These are phyloP conservation scores for Heterochromis multidens DNA, from an alignment of 2,113 vertebrate genomes.

Conservation along the genomic window DNA sequence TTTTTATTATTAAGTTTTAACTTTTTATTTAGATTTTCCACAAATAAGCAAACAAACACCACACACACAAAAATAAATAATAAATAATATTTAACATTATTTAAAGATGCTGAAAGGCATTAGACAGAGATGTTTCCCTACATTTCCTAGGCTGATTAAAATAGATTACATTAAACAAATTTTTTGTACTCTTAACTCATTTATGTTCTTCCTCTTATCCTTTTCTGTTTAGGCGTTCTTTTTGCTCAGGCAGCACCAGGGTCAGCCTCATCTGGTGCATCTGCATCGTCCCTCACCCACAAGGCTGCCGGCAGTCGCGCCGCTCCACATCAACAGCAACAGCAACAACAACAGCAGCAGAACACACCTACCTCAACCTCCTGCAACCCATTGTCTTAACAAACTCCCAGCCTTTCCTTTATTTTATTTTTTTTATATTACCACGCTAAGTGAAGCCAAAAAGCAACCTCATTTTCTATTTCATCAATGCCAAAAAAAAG, in stretches of 20 bases:
- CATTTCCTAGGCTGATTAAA: background rate
- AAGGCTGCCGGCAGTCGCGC: slow-evolving; percentile 71
- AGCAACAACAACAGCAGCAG: slow-evolving; percentile 51
- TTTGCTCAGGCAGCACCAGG: slow-evolving; percentile 87
- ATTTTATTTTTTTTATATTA: slow-evolving; percentile 38
- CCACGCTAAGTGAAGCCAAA: slow-evolving; percentile 81
- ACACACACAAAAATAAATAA: too few species aligned
- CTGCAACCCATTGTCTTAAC: slow-evolving; percentile 77
- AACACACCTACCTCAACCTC: slow-evolving; percentile 81
- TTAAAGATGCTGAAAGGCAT: background rate
- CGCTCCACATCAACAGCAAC: slow-evolving; percentile 54
- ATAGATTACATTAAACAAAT: background rate
- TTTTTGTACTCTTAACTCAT: background rate
- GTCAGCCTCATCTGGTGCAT: slow-evolving; percentile 71
- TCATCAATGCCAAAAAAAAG: slow-evolving; percentile 75
- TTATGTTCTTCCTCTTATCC: background rate
- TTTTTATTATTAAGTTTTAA: too few species aligned
- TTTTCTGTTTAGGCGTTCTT: slow-evolving; percentile 82
- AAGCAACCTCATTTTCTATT: slow-evolving; percentile 85
- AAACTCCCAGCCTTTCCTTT: slow-evolving; percentile 42
- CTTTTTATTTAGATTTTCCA: too few species aligned
- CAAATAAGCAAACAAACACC: too few species aligned
- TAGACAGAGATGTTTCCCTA: background rate
- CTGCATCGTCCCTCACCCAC: slow-evolving; percentile 68
- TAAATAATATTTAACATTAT: too few species aligned